A percentile compares a stretch with the other conserved stretches of the same genome.
Evolutionary conservation across 2,888 invertebrate species (phyloP).

Genomic region (Drosophila prolongata): DNA sequence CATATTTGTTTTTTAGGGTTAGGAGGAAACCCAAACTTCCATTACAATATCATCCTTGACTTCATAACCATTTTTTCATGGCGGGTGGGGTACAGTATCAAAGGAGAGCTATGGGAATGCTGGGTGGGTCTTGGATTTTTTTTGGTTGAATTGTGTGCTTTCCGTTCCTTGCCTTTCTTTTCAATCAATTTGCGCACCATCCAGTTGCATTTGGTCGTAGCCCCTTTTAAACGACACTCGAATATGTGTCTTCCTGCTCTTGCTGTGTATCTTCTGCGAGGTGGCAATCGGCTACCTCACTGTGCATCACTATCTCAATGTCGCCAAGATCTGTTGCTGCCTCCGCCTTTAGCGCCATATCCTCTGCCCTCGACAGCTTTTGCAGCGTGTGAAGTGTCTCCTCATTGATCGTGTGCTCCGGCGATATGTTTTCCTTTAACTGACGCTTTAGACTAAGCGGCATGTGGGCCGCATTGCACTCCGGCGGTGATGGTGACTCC

Average conservation of each 20-base stretch:
- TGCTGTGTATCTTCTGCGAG: slow-evolving; percentile 48
- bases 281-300: slow-evolving; percentile 61
- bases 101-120: slow-evolving; percentile 58
- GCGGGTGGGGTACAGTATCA: slow-evolving; percentile 44
- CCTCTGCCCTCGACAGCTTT: slow-evolving; percentile 69
- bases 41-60: slow-evolving; percentile 20
- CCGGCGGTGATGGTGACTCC: slow-evolving; percentile 50
- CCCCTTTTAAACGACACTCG: slow-evolving; percentile 37
- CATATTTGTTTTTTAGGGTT: slow-evolving; percentile 46
- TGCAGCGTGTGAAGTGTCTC: slow-evolving; percentile 78
- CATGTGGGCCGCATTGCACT: slow-evolving; percentile 84
- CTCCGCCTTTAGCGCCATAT: slow-evolving; percentile 52
- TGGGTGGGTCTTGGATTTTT: slow-evolving; percentile 61
- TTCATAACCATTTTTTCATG: slow-evolving; percentile 31
- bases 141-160: slow-evolving; percentile 30
- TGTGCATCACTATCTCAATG: slow-evolving; percentile 72
- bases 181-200: neutral
- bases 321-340: slow-evolving; percentile 59
- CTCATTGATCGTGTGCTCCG: slow-evolving; percentile 86
- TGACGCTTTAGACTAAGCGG: slow-evolving; percentile 86
- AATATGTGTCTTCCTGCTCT: slow-evolving; percentile 47
- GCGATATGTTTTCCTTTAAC: slow-evolving; percentile 88
- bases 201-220: neutral
- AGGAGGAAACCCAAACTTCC: slow-evolving; percentile 16
- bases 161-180: slow-evolving; percentile 1